Evolutionary conservation across 2,113 vertebrate species (phyloP), one percentile per base, ranked within the genome.

Genomic region (Apteryx owenii): DNA sequence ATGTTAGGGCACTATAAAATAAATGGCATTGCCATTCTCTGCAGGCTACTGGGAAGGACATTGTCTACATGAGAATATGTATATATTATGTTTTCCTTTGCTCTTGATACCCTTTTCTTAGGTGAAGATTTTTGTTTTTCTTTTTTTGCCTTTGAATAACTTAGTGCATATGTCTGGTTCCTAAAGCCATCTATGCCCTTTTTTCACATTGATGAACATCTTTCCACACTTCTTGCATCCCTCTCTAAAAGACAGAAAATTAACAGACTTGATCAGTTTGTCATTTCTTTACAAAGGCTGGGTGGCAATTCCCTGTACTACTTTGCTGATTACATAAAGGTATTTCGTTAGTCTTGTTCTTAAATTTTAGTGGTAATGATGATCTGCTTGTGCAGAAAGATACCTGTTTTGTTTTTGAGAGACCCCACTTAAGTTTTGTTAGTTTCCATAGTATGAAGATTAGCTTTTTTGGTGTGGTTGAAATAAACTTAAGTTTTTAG

Each of bases 1-100:
- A 80, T 94, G 42, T 79, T 93, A 80, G 53, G 60, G 38, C 19
- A 62, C 83, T 90, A 40, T 58, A 68, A 95, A 96, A 90, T 93
- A 72, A 93, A 85, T 54, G 87, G 7, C 42, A 36, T 76, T 90
- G 76, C 23, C n/a, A 38, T 84, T 53, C 42, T 93, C 54, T 81
- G 26, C 60, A 80, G 76, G n/a, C 70, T 81, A 28, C 53, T 62
- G 61, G 88, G 12, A 60, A 81, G 31, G 33, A 73, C 26, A 36
- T 12, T 85, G 65, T 87, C 90, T 93, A 29, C 54, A 36, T 10
- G 40, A 60, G 33, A 85, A 68, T 87, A 90, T 96, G 88, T 93
- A 91, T 83, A 16, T 81, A 22, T 81, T 71, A 68, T 17, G 20
- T 64, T 84, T 62, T 60, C 29, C 53, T 88, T 94, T 90, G 78